Evolutionary conservation across 2,888 invertebrate genomes (phyloP).

Genomic region (Zaprionus lineosus): DNA sequence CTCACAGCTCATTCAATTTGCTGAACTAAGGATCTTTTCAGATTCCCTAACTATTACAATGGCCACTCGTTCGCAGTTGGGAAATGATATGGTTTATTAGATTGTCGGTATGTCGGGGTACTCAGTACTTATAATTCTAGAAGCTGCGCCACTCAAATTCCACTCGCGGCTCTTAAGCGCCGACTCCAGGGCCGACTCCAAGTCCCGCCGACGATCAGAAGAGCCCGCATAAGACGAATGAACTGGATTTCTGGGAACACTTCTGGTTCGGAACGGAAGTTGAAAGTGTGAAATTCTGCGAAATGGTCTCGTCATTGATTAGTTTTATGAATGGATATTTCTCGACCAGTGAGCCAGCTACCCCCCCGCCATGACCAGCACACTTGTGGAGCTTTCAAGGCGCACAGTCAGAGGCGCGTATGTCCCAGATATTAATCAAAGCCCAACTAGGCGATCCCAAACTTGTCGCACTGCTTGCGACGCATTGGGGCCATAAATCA

Average conservation of each 20-base stretch:
- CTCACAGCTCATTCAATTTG: too few species aligned
- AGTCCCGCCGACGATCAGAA: too few species aligned
- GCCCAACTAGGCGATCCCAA: conserved; percentile 17
- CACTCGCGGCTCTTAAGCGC: too few species aligned
- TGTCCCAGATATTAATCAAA: conserved; percentile 12
- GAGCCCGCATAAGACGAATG: conserved; percentile 3
- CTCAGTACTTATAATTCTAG: too few species aligned
- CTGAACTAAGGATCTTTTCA: too few species aligned
- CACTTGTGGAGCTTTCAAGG: too few species aligned
- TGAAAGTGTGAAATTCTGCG: conserved; percentile 50
- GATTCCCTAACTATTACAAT: too few species aligned
- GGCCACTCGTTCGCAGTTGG: too few species aligned
- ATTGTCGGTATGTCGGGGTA: too few species aligned
- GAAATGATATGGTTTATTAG: conserved; percentile 49
- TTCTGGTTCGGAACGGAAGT: conserved; percentile 52
- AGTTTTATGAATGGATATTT: conserved; percentile 25
- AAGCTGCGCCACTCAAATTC: conserved; percentile 3
- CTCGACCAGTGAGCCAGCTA: too few species aligned
- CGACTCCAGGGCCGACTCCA: conserved; percentile 3
- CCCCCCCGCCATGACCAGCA: too few species aligned
- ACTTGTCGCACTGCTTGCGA: conserved; percentile 41
- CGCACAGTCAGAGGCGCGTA: too few species aligned
- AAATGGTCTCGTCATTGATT: conserved; percentile 51
- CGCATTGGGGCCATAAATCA: conserved; percentile 53
- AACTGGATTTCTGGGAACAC: conserved; percentile 56